Evolutionary conservation across 2,797 vertebrate species (phyloP).

Genomic region (Acanthornis magna): DNA sequence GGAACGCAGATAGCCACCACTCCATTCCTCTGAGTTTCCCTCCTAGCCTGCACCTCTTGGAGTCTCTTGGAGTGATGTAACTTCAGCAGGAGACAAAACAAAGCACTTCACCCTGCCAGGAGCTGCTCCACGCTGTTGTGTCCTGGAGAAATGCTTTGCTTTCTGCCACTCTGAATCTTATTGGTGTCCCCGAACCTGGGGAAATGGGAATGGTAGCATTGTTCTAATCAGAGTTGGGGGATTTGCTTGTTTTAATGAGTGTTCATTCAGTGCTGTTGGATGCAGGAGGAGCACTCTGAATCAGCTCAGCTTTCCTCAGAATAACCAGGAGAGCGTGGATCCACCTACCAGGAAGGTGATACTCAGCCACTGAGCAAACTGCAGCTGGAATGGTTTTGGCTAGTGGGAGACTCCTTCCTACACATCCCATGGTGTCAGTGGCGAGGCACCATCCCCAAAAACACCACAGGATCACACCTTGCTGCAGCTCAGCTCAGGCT

Average conservation of each 20-base stretch:
- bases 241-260: neutral
- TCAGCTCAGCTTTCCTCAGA: neutral
- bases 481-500: neutral
- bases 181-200: neutral
- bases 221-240: neutral
- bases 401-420: neutral
- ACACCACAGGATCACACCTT: neutral
- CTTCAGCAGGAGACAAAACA: neutral
- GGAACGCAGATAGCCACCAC: neutral
- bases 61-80: neutral
- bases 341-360: neutral
- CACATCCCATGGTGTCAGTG: neutral
- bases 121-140: neutral
- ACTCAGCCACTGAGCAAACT: neutral
- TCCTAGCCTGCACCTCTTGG: neutral
- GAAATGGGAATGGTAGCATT: neutral
- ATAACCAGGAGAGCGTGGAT: neutral
- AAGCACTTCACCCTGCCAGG: neutral
- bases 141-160: neutral
- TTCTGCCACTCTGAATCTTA: neutral
- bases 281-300: neutral
- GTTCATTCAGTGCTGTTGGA: neutral
- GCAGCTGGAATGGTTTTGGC: neutral
- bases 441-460: fast-evolving
- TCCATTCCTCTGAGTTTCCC: neutral